Conservation (phyloP, 2,797 vertebrate species). For the Danio tinwini region DNA sequence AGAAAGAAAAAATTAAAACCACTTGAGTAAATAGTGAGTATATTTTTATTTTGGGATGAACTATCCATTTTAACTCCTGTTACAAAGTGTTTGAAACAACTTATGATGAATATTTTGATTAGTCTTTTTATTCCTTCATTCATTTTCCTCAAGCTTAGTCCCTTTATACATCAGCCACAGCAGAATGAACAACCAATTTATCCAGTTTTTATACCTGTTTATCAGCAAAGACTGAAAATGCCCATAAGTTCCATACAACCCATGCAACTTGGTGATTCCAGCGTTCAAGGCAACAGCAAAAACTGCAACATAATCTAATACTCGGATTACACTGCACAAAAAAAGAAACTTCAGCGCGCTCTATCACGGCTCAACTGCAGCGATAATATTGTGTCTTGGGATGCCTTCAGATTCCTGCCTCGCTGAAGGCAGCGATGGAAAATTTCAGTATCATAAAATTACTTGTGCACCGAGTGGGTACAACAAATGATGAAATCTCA, state of each 20-base stretch:
- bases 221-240: not conserved
- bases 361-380: not conserved
- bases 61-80: too few species aligned
- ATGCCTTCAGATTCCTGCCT: constrained; percentile 4
- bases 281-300: not conserved
- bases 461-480: constrained; percentile 14
- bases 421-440: constrained; percentile 22
- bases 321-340: not conserved
- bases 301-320: not conserved
- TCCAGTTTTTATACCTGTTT: too few species aligned
- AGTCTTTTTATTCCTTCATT: too few species aligned
- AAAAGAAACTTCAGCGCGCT: not conserved
- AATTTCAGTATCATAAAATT: constrained; percentile 16
- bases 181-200: too few species aligned
- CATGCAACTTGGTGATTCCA: not conserved
- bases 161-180: too few species aligned
- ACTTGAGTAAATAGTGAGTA: too few species aligned
- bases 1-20: too few species aligned
- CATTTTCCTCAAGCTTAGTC: too few species aligned
- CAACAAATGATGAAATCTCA: constrained; percentile 44
- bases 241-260: not conserved
- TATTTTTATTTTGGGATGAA: too few species aligned
- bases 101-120: not conserved
- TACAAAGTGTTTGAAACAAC: not conserved
- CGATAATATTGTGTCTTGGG: constrained; percentile 14